Evolutionary conservation across 2,888 invertebrate species (phyloP).

Genomic region (Notodonta dromedarius): DNA sequence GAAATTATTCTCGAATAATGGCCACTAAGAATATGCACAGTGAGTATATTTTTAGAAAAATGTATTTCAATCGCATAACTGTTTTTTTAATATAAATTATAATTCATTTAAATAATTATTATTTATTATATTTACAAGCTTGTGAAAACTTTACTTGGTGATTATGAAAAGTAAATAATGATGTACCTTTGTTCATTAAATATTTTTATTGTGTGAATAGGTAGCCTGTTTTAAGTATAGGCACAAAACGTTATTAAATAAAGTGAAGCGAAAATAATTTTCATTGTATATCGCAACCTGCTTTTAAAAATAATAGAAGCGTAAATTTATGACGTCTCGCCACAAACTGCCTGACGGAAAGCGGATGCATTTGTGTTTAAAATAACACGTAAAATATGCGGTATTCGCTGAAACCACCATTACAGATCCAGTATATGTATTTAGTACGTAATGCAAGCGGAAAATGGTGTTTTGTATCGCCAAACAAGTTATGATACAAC

Average conservation of each 20-base stretch:
- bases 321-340: too few species aligned
- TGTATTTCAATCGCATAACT: background rate
- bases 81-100: constrained; percentile 16
- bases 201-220: too few species aligned
- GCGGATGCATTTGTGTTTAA: background rate
- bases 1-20: constrained; percentile 48
- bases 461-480: background rate
- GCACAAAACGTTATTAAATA: too few species aligned
- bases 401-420: background rate
- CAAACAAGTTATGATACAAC: background rate
- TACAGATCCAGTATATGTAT: background rate
- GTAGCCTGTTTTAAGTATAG: too few species aligned
- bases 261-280: too few species aligned
- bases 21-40: constrained; percentile 57
- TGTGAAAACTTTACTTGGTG: too few species aligned
- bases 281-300: too few species aligned
- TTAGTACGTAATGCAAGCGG: background rate
- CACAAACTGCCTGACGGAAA: background rate
- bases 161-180: too few species aligned
- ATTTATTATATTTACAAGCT: too few species aligned
- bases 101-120: background rate
- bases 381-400: background rate
- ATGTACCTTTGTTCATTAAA: too few species aligned
- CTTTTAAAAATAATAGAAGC: too few species aligned
- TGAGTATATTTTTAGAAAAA: constrained; percentile 47